phyloP scores from a whole-genome alignment of 2,113 vertebrate species.

The Azemiops feae region DNA sequence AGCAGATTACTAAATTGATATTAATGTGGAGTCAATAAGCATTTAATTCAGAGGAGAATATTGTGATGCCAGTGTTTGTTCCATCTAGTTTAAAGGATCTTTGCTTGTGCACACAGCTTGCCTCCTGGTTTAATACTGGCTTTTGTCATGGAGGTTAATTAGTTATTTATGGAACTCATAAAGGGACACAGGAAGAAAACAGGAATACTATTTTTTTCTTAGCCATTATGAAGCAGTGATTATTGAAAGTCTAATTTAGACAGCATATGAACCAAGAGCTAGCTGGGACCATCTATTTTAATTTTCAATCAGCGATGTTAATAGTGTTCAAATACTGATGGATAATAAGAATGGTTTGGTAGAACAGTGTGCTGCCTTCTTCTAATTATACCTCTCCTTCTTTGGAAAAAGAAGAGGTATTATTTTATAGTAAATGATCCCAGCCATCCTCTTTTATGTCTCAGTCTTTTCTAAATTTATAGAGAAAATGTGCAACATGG shows the following conservation, averaged over 20 bases:
- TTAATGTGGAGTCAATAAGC: slow-evolving; percentile 77
- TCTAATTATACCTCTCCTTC: slow-evolving; percentile 2
- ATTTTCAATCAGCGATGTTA: slow-evolving; percentile 50
- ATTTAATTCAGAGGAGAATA: slow-evolving; percentile 73
- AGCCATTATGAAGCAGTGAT: slow-evolving; percentile 60
- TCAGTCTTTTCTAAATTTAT: background rate
- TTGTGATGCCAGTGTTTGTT: slow-evolving; percentile 43
- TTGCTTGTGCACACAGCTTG: slow-evolving; percentile 42
- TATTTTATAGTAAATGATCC: slow-evolving; percentile 4
- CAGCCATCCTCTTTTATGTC: background rate
- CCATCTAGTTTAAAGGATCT: slow-evolving; percentile 47
- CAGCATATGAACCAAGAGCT: slow-evolving; percentile 54
- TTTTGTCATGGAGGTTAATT: slow-evolving; percentile 67
- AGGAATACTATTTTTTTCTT: slow-evolving; percentile 64
- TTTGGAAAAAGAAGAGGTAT: background rate
- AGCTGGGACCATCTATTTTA: slow-evolving; percentile 51
- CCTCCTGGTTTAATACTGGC: slow-evolving; percentile 51
- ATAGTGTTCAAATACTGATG: slow-evolving; percentile 49
- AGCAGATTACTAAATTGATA: slow-evolving; percentile 82
- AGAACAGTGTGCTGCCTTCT: slow-evolving; percentile 28
- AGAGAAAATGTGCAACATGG: slow-evolving; percentile 6
- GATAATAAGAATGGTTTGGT: slow-evolving; percentile 43
- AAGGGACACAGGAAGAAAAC: slow-evolving; percentile 58
- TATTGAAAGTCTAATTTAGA: slow-evolving; percentile 67
- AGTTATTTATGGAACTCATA: slow-evolving; percentile 69